phyloP scores from a whole-genome alignment of 2,888 invertebrate genomes.

The Nomada ferruginata region DNA sequence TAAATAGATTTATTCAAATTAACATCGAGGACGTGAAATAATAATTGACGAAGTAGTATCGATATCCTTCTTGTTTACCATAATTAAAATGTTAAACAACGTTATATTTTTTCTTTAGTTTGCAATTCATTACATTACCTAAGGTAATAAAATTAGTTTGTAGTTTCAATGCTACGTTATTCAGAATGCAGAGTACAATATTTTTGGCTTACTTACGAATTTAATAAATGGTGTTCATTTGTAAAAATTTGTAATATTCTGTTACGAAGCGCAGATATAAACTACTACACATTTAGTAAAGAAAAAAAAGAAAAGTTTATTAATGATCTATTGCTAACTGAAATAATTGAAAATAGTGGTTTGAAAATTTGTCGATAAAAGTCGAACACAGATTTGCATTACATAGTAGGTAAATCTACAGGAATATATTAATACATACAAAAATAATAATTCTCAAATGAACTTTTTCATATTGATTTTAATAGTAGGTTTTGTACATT shows the following conservation, averaged over 20 bases:
- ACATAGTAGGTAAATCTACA: neutral
- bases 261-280: too few species aligned
- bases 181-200: neutral
- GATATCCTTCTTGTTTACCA: neutral
- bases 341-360: neutral
- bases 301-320: too few species aligned
- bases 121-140: neutral
- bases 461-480: neutral
- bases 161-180: neutral
- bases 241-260: neutral
- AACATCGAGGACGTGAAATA: neutral
- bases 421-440: neutral
- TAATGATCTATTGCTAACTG: neutral
- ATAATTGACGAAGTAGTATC: neutral
- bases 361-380: neutral
- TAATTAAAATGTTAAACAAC: too few species aligned
- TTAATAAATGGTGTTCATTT: too few species aligned
- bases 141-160: neutral
- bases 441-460: neutral
- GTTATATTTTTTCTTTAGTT: neutral
- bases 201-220: neutral
- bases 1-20: constrained; percentile 1
- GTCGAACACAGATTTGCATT: neutral
- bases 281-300: too few species aligned
- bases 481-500: neutral